Base-by-base conservation (phyloP, 2,888 invertebrate genomes). In the Tachystola acroxantha region DNA sequence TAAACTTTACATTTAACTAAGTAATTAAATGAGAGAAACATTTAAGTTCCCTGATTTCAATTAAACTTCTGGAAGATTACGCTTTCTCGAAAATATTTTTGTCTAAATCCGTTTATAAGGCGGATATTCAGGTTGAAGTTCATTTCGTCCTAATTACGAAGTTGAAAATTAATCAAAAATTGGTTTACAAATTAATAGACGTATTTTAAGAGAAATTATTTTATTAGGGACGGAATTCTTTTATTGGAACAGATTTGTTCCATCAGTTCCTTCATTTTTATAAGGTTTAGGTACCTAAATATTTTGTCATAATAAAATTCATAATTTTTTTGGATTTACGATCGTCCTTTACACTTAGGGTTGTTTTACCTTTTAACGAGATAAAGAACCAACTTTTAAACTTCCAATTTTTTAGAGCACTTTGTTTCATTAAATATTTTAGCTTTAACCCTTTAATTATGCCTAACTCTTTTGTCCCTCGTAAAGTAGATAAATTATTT, bases 401-500 rank as follows among this genome's bases (percentile, higher is more conserved):
- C 7, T 12, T 27, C 1, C 3, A 11, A n/a, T 2, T 27, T 10
- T 10, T 27, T 7, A 27, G 7, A 1, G n/a, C n/a, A n/a, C n/a
- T n/a, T n/a, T n/a, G n/a, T 14, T n/a, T 30, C 20, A 11, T 20
- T 19, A 20, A 19, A 20, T 26, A 37, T 34, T 39, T 32, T 30
- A n/a, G 32, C 26, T 35, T 32, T 35, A 37, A 37, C 48, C 52
- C 39, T 52, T 57, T 61, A 64, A 63, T 61, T 61, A 60, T 50
- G 34, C 42, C 45, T 39, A 62, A 54, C 50, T 53, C 51, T 42
- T 49, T 46, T 48, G 50, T 49, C 48, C 49, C 46, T 35, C 36
- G 40, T 46, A 54, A 61, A 33, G 13, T 10, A 66, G 48, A 55
- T 66, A 69, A 74, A 73, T 76, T 61, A 70, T 74, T 67, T 65